Evolutionary conservation across 2,888 invertebrate species (phyloP).

Genomic region (Chesias legatella): DNA sequence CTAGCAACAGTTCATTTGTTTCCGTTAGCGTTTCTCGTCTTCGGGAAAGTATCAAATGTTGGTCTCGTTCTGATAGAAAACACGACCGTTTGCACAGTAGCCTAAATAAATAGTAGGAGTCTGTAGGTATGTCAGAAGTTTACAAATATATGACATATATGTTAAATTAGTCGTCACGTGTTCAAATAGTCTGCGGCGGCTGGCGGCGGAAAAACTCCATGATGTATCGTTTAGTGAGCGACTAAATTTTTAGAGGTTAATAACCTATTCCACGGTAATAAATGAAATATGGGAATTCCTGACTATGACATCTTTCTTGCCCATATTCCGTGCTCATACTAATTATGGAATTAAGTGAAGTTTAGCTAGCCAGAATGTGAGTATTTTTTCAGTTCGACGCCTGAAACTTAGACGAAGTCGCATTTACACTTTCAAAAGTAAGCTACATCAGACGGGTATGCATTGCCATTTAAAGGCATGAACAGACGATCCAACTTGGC

Average conservation of each 20-base stretch:
- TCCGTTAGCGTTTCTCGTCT: slow-evolving; percentile 71
- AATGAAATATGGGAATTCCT: slow-evolving; percentile 11
- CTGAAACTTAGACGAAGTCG: too few species aligned
- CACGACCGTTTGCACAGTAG: slow-evolving; percentile 51
- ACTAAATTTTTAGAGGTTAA: slow-evolving; percentile 27
- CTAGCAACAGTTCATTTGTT: slow-evolving; percentile 72
- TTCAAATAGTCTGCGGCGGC: slow-evolving; percentile 21
- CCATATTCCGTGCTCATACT: slow-evolving; percentile 11
- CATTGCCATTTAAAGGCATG: too few species aligned
- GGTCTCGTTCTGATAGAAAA: slow-evolving; percentile 60
- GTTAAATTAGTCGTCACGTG: slow-evolving; percentile 50
- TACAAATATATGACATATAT: slow-evolving; percentile 39
- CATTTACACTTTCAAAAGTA: slow-evolving; percentile 4
- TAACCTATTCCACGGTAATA: slow-evolving; percentile 15
- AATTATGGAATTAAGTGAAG: background rate
- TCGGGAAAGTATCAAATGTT: slow-evolving; percentile 66
- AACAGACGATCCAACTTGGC: too few species aligned
- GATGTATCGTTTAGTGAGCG: slow-evolving; percentile 43
- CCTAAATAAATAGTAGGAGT: slow-evolving; percentile 44
- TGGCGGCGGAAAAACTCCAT: slow-evolving; percentile 34
- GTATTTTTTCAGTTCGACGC: too few species aligned
- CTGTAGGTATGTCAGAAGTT: slow-evolving; percentile 34
- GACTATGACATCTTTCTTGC: slow-evolving; percentile 17
- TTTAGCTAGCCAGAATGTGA: too few species aligned
- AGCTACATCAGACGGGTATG: too few species aligned